A percentile compares a stretch with the other conserved stretches of the same genome.
Evolutionary conservation across 1,140 invertebrate species (phyloP).

Genomic region (Reticulitermes speratus): DNA sequence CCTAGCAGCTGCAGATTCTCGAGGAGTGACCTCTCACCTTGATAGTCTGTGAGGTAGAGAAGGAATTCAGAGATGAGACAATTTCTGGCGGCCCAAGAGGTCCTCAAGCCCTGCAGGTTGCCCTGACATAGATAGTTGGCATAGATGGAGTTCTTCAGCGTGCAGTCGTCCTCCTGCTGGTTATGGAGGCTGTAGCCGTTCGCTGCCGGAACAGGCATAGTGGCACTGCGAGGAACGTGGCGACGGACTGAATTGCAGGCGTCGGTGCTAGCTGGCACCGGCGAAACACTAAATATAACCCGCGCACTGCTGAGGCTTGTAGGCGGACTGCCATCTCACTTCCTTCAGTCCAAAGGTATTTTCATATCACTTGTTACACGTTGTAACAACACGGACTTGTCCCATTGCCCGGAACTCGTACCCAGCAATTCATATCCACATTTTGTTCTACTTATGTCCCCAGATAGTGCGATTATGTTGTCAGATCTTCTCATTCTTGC

Average conservation of each 20-base stretch:
- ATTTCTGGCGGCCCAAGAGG: constrained; percentile 41
- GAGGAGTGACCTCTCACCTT: constrained; percentile 45
- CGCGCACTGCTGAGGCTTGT: neutral
- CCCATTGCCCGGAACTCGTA: too few species aligned
- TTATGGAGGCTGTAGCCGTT: neutral
- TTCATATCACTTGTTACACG: too few species aligned
- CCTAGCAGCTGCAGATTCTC: neutral
- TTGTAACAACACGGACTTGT: too few species aligned
- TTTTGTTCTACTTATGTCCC: too few species aligned
- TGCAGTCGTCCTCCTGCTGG: too few species aligned
- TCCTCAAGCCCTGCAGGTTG: constrained; percentile 43
- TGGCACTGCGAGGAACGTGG: neutral
- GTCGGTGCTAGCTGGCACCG: neutral
- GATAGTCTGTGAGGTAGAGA: constrained; percentile 51
- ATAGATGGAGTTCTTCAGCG: neutral
- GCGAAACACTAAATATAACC: neutral
- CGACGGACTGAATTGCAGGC: neutral
- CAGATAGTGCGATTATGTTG: too few species aligned
- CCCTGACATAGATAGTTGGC: neutral
- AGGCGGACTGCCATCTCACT: neutral
- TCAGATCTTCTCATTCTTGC: too few species aligned
- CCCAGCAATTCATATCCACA: too few species aligned
- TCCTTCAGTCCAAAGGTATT: neutral
- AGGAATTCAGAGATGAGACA: constrained; percentile 49
- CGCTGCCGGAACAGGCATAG: constrained; percentile 21